Percentiles rank a stretch among this genome's conserved stretches.
phyloP scores from a whole-genome alignment of 2,888 invertebrate species.

The Heliconius cydno region DNA sequence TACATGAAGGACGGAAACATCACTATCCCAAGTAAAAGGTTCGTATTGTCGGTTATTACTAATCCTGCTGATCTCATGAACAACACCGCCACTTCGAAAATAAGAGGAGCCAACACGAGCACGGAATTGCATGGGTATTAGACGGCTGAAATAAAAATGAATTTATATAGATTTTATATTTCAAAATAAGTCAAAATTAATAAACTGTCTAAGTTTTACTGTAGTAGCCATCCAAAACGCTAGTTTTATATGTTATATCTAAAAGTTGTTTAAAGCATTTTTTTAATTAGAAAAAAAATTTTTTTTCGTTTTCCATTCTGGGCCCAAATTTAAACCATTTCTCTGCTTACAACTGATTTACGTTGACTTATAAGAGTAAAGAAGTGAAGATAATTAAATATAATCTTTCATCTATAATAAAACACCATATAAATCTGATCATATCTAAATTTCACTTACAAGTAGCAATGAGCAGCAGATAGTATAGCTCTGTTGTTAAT shows the following conservation, averaged over 20 bases:
- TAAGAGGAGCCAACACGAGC: constrained; percentile 60
- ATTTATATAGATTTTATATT: no score
- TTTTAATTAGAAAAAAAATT: background rate
- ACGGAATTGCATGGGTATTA: constrained; percentile 53
- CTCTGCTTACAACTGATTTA: background rate
- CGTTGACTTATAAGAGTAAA: background rate
- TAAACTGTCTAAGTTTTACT: no score
- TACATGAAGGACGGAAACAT: constrained; percentile 59
- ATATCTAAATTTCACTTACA: constrained; percentile 40
- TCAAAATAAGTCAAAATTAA: no score
- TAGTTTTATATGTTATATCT: no score
- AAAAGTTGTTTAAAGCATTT: no score
- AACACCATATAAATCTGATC: background rate
- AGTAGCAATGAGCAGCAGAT: constrained; percentile 49
- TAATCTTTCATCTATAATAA: background rate
- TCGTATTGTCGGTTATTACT: constrained; percentile 56
- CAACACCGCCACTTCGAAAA: constrained; percentile 59
- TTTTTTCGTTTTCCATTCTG: background rate
- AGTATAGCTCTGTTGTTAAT: constrained; percentile 46
- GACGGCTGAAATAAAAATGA: constrained; percentile 18
- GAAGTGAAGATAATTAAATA: background rate
- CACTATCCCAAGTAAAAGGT: constrained; percentile 52
- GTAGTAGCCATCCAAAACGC: no score
- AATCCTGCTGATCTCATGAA: constrained; percentile 48
- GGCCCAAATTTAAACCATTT: background rate